Base-by-base conservation (phyloP, 2,888 invertebrate genomes). In the Ophioninae sp. region DNA sequence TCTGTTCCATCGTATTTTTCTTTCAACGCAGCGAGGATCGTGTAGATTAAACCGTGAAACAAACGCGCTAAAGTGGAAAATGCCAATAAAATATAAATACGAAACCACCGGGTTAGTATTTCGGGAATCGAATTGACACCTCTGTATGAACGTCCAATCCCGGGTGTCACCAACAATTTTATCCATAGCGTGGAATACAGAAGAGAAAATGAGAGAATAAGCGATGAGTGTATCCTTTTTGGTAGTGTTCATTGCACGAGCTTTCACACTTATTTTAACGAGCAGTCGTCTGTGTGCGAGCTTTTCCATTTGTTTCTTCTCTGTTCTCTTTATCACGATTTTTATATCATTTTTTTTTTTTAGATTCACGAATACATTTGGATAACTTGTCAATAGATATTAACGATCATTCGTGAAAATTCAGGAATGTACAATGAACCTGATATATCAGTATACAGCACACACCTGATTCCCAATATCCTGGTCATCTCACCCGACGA, bases 121-220 rank as follows among this genome's bases (percentile, higher is more conserved):
- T 71, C 41, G 65, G 77, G 80, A 58, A 78, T 82, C 64, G 63
- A 75, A 83, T 73, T 77, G 73, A 80, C 68, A 80, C 80, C 73
- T 71, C 51, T 64, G 51, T 51, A n/a, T 10, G 79, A 71, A 69
- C 9, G 82, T 61, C 41, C 71, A 71, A 17, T 76, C 37, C 69
- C 22, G 61, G 30, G 61, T 77, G 61, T 81, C 81, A 72, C 23
- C 64, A 39, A 58, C 63, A 58, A 79, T 79, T 79, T 79, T 30
- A 64, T 71, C n/a, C 37, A 41, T 37, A 41, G 20, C 8, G 37
- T 63, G 37, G 7, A 30, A 63, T 63, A 63, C 17, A n/a, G 7
- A 30, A 63, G 13, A 37, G 37, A 10, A 69, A 44, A 30, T 51
- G 51, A 22, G 23, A 69, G 51, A 10, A 56, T 23, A 30, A n/a